Evolutionary conservation across 1,140 invertebrate genomes (phyloP).

Genomic region (Caenorhabditis inopinata): DNA sequence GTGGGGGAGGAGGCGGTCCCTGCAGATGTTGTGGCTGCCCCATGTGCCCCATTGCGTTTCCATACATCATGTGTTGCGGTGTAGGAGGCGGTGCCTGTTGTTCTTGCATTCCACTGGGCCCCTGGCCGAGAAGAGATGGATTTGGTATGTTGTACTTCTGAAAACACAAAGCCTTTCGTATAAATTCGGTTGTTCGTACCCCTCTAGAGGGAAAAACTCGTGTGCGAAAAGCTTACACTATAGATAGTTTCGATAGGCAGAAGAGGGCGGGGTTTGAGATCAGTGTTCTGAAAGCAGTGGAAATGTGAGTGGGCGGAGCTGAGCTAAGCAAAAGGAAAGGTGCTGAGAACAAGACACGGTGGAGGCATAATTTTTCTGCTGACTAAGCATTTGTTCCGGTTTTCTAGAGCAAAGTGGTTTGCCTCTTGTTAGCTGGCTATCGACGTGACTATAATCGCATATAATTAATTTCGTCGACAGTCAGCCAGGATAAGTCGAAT

Average conservation of each 20-base stretch:
- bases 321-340: background rate
- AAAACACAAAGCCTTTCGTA: too few relatives aligned
- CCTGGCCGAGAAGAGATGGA: background rate
- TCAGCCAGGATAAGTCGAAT: too few relatives aligned
- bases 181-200: too few relatives aligned
- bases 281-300: conserved; percentile 12
- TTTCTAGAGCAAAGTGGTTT: too few relatives aligned
- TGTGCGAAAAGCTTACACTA: background rate
- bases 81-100: conserved; percentile 10
- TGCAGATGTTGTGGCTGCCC: background rate
- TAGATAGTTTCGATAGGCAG: conserved; percentile 18
- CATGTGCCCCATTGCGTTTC: conserved; percentile 16
- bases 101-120: conserved; percentile 25
- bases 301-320: background rate
- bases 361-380: too few relatives aligned
- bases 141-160: background rate
- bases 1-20: background rate
- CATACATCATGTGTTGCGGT: conserved; percentile 22
- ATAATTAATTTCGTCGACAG: too few relatives aligned
- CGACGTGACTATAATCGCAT: too few relatives aligned
- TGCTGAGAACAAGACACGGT: too few relatives aligned
- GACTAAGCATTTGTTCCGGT: too few relatives aligned
- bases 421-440: too few relatives aligned
- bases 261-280: conserved; percentile 9
- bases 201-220: too few relatives aligned